Evolutionary conservation across 2,113 vertebrate species (phyloP), one percentile per base, ranked within the genome.

Genomic region (Callionymus lyra): DNA sequence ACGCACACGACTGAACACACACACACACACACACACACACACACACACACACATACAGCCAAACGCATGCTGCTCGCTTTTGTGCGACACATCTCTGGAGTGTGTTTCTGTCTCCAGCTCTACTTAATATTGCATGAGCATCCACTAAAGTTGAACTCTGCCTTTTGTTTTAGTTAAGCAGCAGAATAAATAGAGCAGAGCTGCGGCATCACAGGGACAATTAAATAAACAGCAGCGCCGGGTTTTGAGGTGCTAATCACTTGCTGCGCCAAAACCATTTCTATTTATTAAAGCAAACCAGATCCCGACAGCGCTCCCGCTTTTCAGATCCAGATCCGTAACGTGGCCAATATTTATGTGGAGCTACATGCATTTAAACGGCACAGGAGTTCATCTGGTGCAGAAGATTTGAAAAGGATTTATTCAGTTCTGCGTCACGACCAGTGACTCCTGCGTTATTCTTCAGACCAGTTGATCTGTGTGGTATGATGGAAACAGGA

Each of bases 81-180:
- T 55, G 60, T 63, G 55, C 47, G n/a, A 15, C 6, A 56, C 55
- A 62, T 77, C 75, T 79, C 73, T 40, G 12, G 64, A 79, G 74
- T 67, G 71, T 50, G 38, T 62, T 52, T 62, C 67, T 60, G 64
- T 65, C 75, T 80, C 70, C 61, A 59, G 63, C 51, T 57, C 71
- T 67, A 64, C 74, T 84, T 66, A 83, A 84, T 84, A 82, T 79
- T 83, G 70, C 75, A 86, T 80, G 70, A 82, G 70, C 62, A 68
- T 65, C 56, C 63, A 48, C 69, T 72, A 67, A 68, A 77, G 70
- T 70, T 74, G 76, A 83, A 80, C 76, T 65, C 59, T 61, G 70
- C 62, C 72, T 81, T 81, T 79, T 76, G 74, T 79, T 77, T 78
- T 77, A 72, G 73, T 64, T 80, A 74, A 73, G 73, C 69, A 63